Evolutionary conservation across 2,113 vertebrate species (phyloP), one percentile per base, ranked within the genome.

Genomic region (Salvelinus namaycush): DNA sequence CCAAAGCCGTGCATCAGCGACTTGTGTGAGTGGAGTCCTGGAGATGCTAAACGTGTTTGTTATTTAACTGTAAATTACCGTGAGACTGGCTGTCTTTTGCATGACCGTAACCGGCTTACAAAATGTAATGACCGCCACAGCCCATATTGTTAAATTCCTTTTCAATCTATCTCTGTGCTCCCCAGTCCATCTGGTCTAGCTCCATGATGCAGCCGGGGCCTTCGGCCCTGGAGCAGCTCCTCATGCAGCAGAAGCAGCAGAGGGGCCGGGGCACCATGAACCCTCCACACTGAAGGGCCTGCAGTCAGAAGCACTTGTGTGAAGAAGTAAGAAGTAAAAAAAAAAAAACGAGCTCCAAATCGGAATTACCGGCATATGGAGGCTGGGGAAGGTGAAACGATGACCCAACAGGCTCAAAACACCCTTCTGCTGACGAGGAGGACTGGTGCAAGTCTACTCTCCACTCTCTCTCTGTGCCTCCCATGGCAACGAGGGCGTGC

Each of bases 161-260:
- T 9, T 4, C 7, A 39, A 11, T 44, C 39, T 9, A 13, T 14
- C 24, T 24, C 27, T 75, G 3, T 22, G 14, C 49, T 80, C 87
- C 90, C 68, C 81, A 99, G 98, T 99, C 98, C n/a, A 98, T 99
- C 93, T 99, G 98, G 98, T 99, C 97, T 74, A 99, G 97, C 90
- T 97, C 97, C 87, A 98, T 99, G 98, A 98, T 98, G 98, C 97
- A 96, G 83, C 96, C 98, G 2, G 98, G 98, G 85, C 98, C 97
- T 29, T 99, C 97, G 11, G 97, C 98, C 49, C 94, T 99, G 95
- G 98, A 99, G 94, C 98, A 99, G 95, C 96, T 99, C 89, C 93
- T 99, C 83, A 96, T 98, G 95, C 98, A 99, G 94, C 98, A 99
- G 94, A 99, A 99, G 93, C 97, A 98, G 93, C 98, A 99, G 91